These are phyloP conservation scores for Zaprionus lachaisei DNA, from an alignment of 1,140 invertebrate species.

Conservation along the genomic window DNA sequence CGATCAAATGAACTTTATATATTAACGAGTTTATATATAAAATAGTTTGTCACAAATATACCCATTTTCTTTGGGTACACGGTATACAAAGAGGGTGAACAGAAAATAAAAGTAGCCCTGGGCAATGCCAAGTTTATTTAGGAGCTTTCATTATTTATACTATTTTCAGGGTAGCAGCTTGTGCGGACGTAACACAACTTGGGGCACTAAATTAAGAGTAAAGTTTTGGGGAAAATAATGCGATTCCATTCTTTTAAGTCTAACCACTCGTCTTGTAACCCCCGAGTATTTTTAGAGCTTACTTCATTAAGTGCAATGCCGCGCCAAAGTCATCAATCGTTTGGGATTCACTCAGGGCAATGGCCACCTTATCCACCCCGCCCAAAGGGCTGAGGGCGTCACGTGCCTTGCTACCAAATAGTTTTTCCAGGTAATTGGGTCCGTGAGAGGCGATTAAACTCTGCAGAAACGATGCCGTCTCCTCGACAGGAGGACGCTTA, in stretches of 20 bases:
- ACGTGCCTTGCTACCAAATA: constrained; percentile 96
- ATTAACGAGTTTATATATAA: not conserved
- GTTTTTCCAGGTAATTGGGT: constrained; percentile 97
- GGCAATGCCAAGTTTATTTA: constrained; percentile 60
- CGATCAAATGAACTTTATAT: not conserved
- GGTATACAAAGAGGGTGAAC: constrained; percentile 2
- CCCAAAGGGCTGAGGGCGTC: constrained; percentile 95
- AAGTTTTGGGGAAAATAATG: constrained; percentile 42
- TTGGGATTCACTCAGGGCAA: constrained; percentile 97
- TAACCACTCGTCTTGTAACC: not conserved
- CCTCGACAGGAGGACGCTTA: constrained; percentile 97
- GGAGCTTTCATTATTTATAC: constrained; percentile 74
- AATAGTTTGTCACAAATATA: not conserved
- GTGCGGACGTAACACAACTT: constrained; percentile 11
- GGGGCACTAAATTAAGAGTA: constrained; percentile 52
- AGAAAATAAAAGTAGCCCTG: constrained; percentile 60
- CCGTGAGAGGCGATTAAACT: constrained; percentile 96
- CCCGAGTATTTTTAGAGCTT: constrained; percentile 37
- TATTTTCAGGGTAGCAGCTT: constrained; percentile 33
- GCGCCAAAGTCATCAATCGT: constrained; percentile 91
- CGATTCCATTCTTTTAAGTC: not conserved
- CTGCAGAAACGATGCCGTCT: constrained; percentile 97
- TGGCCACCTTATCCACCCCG: constrained; percentile 96
- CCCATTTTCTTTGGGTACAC: not conserved
- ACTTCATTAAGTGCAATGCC: constrained; percentile 84